Evolutionary conservation across 2,888 invertebrate genomes (phyloP), one percentile per base, ranked within the genome.

Genomic region (Epicampocera succincta): DNA sequence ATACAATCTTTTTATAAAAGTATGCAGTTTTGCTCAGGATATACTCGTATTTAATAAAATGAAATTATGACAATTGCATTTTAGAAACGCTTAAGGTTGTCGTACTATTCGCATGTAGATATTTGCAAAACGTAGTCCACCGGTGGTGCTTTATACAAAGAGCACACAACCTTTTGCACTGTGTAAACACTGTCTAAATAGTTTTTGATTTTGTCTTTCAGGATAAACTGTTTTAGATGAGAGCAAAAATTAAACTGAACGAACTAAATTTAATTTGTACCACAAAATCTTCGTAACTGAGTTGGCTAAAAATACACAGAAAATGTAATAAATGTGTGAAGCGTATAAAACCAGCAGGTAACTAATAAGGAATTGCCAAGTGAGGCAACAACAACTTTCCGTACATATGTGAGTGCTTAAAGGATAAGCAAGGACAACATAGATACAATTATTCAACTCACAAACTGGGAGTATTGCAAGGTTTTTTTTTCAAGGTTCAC

Each of bases 171-270:
- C 29, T 3, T 29, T 29, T 29, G 29, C 29, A 3, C 29, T 25
- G 25, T 25, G 25, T 25, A 3, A 25, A 25, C 25, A 25, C 25
- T 25, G 2, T 3, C 25, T 25, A 25, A 25, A 25, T 25, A 25
- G 2, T 25, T 25, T 25, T 25, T 25, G 2, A 3, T 25, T 25
- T 25, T 25, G 25, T 25, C 25, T 25, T 25, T 25, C 52, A 19
- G n/a, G 5, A 52, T 61, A 60, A 52, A 29, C 81, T 54, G 78
- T 54, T 29, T 69, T 15, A 77, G 69, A 66, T 74, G 76, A 83
- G 29, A 60, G 72, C 60, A 52, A 56, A 69, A 76, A 52, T 15
- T 8, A 73, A 69, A 83, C 83, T 83, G 61, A 83, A 69, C n/a
- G 33, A 33, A 33, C 3, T 8, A 33, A 33, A 33, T 61, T 48